These are phyloP conservation scores for Callipepla squamata DNA, from an alignment of 2,113 vertebrate genomes.

Conservation along the genomic window DNA sequence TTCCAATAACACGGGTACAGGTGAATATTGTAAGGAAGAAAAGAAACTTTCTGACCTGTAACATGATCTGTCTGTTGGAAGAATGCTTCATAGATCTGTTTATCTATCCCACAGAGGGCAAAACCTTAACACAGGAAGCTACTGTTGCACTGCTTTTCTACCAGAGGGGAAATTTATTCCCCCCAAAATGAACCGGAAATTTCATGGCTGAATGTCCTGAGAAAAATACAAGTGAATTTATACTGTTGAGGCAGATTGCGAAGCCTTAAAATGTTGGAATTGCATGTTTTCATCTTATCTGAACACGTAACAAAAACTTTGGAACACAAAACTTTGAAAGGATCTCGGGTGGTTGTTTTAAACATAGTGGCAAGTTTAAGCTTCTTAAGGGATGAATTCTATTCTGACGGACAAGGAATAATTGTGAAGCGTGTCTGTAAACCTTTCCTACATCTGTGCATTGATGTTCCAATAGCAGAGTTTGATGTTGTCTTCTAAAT, in stretches of 20 bases:
- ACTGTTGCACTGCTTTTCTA: not conserved
- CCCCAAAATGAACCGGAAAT: not conserved
- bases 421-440: not conserved
- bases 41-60: not conserved
- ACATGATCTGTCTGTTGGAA: not conserved
- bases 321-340: not conserved
- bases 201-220: not conserved
- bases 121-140: not conserved
- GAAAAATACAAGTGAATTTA: not conserved
- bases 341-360: not conserved
- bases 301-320: not conserved
- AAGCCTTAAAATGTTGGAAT: not conserved
- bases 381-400: not conserved
- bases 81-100: not conserved
- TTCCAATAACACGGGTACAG: not conserved
- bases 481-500: not conserved
- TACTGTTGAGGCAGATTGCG: not conserved
- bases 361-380: not conserved
- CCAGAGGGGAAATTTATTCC: not conserved
- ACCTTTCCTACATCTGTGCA: not conserved
- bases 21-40: not conserved
- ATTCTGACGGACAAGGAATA: not conserved
- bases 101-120: not conserved
- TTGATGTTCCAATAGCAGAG: not conserved
- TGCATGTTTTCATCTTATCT: rapidly evolving